A percentile compares a stretch with the other conserved stretches of the same genome.
phyloP scores from a whole-genome alignment of 1,140 invertebrate species.

The Archivesica marissinica region DNA sequence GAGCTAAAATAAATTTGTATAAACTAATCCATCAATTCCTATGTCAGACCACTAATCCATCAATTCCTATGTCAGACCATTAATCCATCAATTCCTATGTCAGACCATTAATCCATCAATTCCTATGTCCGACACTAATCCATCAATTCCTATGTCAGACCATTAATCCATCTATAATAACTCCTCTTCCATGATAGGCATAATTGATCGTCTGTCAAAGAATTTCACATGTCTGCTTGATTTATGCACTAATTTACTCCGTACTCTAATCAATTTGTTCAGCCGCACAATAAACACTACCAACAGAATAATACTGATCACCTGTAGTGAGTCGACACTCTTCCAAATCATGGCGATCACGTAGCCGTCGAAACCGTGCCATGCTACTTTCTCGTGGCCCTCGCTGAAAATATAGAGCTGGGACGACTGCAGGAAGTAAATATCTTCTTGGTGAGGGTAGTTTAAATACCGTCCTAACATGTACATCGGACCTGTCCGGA shows the following conservation, averaged over 20 bases:
- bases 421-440: slow-evolving; percentile 39
- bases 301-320: slow-evolving; percentile 41
- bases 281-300: slow-evolving; percentile 48
- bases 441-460: slow-evolving; percentile 50
- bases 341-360: slow-evolving; percentile 46
- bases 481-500: slow-evolving; percentile 57
- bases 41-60: no score
- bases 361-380: slow-evolving; percentile 40
- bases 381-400: not conserved
- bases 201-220: not conserved
- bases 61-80: no score
- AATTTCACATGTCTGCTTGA: slow-evolving; percentile 29
- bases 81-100: no score
- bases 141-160: no score
- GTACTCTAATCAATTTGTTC: slow-evolving; percentile 28
- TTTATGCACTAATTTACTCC: not conserved
- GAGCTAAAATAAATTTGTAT: no score
- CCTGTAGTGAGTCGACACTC: slow-evolving; percentile 26
- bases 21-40: no score
- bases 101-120: no score
- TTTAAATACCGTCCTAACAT: slow-evolving; percentile 54
- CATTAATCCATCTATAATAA: no score
- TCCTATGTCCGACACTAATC: no score
- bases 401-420: slow-evolving; percentile 27
- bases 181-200: slow-evolving; percentile 38